Evolutionary conservation across 2,113 vertebrate species (phyloP).

Genomic region (Oncorhynchus mykiss): DNA sequence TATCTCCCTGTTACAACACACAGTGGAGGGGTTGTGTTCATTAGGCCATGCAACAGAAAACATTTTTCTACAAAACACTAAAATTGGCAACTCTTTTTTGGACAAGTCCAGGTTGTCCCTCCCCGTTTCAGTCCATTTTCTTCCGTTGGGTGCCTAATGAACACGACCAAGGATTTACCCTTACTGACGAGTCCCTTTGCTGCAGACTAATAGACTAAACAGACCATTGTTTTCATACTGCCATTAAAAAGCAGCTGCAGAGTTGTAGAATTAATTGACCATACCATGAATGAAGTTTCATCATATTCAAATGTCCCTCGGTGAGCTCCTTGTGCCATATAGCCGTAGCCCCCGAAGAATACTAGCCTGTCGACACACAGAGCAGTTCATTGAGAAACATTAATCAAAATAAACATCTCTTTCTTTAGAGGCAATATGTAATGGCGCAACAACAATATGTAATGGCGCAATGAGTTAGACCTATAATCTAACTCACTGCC

Average conservation of each 20-base stretch:
- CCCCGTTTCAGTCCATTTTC: no score
- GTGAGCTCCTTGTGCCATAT: constrained; percentile 82
- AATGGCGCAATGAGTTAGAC: no score
- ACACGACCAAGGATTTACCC: no score
- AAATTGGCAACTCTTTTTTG: no score
- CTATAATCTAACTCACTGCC: no score
- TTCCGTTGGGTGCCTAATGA: no score
- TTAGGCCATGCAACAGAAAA: background rate
- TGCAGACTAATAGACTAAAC: no score
- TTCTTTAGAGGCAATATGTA: background rate
- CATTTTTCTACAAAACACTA: background rate
- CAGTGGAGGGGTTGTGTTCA: background rate
- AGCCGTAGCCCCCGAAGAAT: constrained; percentile 96
- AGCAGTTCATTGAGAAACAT: background rate
- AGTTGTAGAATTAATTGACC: no score
- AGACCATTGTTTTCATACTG: no score
- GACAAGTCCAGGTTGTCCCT: no score
- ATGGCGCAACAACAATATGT: background rate
- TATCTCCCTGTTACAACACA: constrained; percentile 60
- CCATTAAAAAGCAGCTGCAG: no score
- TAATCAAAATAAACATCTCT: background rate
- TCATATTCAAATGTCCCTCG: constrained; percentile 91
- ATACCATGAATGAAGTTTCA: constrained; percentile 88
- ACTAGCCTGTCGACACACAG: constrained; percentile 76
- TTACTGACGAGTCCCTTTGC: no score